Evolutionary conservation across 2,113 vertebrate genomes (phyloP), one percentile per base, ranked within the genome.

Genomic region (Chiloscyllium plagiosum): DNA sequence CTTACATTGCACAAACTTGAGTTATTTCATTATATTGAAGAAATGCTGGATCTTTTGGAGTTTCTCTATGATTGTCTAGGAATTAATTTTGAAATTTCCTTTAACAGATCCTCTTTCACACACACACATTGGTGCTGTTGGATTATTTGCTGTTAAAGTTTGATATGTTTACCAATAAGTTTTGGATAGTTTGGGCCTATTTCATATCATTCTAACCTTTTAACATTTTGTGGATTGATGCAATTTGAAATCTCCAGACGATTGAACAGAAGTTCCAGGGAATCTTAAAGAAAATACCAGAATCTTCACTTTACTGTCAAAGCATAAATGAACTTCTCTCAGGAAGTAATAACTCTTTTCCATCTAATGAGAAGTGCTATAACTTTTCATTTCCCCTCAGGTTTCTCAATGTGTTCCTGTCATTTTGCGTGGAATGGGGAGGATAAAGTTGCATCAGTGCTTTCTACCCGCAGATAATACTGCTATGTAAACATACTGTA

Each of bases 31-130:
- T 69, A 69, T 70, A 47, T 56, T 68, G 89, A 66, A 66, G n/a
- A 66, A 93, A 93, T 93, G 68, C 22, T 95, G 68, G 72, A 52
- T n/a, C 89, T 95, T 26, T 33, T 52, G 7, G 33, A 29, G 20
- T 42, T 8, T 95, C 20, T 76, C 50, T 72, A 50, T 72, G 68
- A 72, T 19, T 95, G 47, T 94, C 47, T 72, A 52, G 94, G 6
- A 68, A 61, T 90, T 90, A 90, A 61, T 90, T 90, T 95, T 95
- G 69, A 95, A 70, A 72, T 95, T 47, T 50, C 70, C 90, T 93
- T 70, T 68, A 29, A 1, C 22, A 70, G 17, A n/a, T 22, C 52
- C 56, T 66, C 33, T n/a, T 94, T 42, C 12, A 8, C 10, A 24
- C 66, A 20, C 37, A 24, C 3, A 20, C 17, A 61, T 61, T 61